Conservation (phyloP, 2,888 invertebrate species). For the Apodemia duryi region DNA sequence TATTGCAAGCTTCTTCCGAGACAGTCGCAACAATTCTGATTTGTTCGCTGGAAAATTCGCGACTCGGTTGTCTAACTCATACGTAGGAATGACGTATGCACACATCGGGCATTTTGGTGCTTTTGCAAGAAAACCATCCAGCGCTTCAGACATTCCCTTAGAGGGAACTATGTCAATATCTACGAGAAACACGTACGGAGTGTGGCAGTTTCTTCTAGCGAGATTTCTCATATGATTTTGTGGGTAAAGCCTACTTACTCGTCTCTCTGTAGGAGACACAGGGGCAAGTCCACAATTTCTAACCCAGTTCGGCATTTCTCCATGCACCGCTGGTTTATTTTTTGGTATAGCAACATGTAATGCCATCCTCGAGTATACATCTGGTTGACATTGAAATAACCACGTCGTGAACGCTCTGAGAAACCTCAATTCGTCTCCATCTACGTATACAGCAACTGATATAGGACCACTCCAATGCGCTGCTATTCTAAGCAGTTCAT, state of each 20-base stretch:
- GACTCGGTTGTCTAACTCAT: slow-evolving; percentile 89
- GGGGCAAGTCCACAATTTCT: slow-evolving; percentile 85
- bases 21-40: slow-evolving; percentile 85
- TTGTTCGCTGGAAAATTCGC: slow-evolving; percentile 88
- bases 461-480: slow-evolving; percentile 92
- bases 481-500: slow-evolving; percentile 87
- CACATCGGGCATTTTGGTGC: slow-evolving; percentile 82
- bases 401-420: slow-evolving; percentile 87
- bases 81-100: slow-evolving; percentile 94
- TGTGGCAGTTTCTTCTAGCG: slow-evolving; percentile 91
- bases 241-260: slow-evolving; percentile 88
- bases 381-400: slow-evolving; percentile 85
- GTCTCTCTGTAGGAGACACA: slow-evolving; percentile 80
- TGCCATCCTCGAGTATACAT: slow-evolving; percentile 85
- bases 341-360: slow-evolving; percentile 87
- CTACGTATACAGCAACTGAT: slow-evolving; percentile 89
- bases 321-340: slow-evolving; percentile 81
- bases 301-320: slow-evolving; percentile 76
- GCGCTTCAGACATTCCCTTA: slow-evolving; percentile 82
- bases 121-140: slow-evolving; percentile 83
- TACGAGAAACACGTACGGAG: slow-evolving; percentile 88
- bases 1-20: slow-evolving; percentile 88
- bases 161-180: slow-evolving; percentile 94
- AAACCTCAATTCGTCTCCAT: slow-evolving; percentile 87
- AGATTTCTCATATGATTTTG: slow-evolving; percentile 94